These are phyloP conservation scores for Lamprologus ornatipinnis DNA, from an alignment of 2,113 vertebrate species.

Conservation along the genomic window DNA sequence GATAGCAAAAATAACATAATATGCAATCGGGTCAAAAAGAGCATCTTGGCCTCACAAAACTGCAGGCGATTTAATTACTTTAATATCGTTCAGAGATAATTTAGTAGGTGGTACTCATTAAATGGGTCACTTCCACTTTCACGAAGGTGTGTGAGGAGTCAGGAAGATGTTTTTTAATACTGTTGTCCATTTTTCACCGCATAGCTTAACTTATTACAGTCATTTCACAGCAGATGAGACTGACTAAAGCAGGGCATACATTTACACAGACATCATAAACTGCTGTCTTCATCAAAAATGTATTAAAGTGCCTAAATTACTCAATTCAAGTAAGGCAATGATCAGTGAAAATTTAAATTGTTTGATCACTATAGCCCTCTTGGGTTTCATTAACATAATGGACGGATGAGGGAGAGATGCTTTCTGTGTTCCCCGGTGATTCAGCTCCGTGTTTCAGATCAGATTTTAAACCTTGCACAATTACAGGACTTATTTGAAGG, in stretches of 20 bases:
- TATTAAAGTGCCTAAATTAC: neutral
- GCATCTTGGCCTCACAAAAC: neutral
- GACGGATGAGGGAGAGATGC: neutral
- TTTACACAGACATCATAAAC: neutral
- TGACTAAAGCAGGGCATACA: neutral
- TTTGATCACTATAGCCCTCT: neutral
- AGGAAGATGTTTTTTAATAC: neutral
- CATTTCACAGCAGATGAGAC: neutral
- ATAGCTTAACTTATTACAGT: neutral
- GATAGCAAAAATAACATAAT: neutral
- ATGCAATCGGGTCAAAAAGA: neutral
- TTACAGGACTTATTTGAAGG: neutral
- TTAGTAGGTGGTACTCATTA: neutral
- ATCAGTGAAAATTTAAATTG: neutral
- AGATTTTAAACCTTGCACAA: neutral
- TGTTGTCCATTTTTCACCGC: neutral
- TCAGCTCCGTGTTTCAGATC: neutral
- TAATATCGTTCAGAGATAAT: neutral
- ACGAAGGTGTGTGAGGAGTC: neutral
- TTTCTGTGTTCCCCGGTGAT: neutral
- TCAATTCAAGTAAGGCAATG: neutral
- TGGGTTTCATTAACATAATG: neutral
- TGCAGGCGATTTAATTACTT: neutral
- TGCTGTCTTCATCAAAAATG: neutral
- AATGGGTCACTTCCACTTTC: neutral